Evolutionary conservation across 2,113 vertebrate species (phyloP).

Genomic region (Zosterops lateralis): DNA sequence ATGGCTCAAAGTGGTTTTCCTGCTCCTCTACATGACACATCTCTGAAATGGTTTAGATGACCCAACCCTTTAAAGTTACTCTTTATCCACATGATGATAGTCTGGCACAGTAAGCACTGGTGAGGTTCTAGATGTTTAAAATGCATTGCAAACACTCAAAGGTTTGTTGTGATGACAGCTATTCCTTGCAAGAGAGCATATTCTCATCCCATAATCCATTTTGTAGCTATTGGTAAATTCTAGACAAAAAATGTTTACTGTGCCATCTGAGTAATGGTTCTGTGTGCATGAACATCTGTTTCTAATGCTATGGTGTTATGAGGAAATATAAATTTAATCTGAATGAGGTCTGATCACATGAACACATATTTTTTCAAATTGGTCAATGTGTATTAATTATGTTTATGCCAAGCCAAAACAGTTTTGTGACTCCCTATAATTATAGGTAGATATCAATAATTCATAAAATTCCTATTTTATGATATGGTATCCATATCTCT

Average conservation of each 20-base stretch:
- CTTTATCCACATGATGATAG: neutral
- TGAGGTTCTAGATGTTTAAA: neutral
- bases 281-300: neutral
- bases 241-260: neutral
- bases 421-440: neutral
- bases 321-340: neutral
- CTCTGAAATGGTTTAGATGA: neutral
- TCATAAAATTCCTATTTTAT: neutral
- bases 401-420: neutral
- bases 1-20: neutral
- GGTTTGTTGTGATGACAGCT: neutral
- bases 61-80: neutral
- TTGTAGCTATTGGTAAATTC: neutral
- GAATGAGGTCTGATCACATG: neutral
- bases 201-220: neutral
- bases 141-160: neutral
- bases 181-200: neutral
- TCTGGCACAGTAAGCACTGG: neutral
- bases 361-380: neutral
- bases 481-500: neutral
- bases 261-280: neutral
- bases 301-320: neutral
- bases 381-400: neutral
- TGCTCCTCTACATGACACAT: neutral
- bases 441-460: neutral